These are phyloP conservation scores for Coenonympha glycerion DNA, from an alignment of 2,888 invertebrate genomes.

Conservation along the genomic window DNA sequence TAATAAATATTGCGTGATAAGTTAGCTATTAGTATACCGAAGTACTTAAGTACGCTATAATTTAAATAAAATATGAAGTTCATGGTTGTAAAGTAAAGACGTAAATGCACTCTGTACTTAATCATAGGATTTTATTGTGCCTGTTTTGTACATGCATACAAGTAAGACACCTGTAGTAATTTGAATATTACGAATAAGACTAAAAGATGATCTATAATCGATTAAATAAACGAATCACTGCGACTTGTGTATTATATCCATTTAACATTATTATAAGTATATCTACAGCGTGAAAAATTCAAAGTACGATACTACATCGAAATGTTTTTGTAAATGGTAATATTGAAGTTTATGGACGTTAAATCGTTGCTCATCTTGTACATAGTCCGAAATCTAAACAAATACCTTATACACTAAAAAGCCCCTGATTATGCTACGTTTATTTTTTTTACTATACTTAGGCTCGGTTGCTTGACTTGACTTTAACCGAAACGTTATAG, in stretches of 20 bases:
- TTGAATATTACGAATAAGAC: background rate
- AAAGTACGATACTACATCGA: background rate
- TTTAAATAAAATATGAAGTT: background rate
- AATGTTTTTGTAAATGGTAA: background rate
- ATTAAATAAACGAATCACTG: background rate
- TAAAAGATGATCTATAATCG: background rate
- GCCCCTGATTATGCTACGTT: too few relatives aligned
- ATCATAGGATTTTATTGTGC: background rate
- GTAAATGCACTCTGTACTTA: too few relatives aligned
- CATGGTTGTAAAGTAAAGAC: background rate
- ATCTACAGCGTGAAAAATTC: background rate
- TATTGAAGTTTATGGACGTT: background rate
- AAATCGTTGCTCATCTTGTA: too few relatives aligned
- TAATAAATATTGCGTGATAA: slow-evolving; percentile 23
- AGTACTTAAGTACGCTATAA: background rate
- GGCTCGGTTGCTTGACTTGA: too few relatives aligned
- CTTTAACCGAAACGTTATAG: too few relatives aligned
- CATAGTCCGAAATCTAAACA: too few relatives aligned
- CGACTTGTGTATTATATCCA: background rate
- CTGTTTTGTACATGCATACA: background rate
- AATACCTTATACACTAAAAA: too few relatives aligned
- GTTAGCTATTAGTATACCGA: slow-evolving; percentile 3
- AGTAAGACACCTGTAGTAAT: background rate
- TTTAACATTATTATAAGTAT: background rate
- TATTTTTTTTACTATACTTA: too few relatives aligned